Percentiles rank a stretch among this genome's conserved stretches.
Conservation (phyloP, 1,140 invertebrate genomes). For the Scaptodrosophila lebanonensis region DNA sequence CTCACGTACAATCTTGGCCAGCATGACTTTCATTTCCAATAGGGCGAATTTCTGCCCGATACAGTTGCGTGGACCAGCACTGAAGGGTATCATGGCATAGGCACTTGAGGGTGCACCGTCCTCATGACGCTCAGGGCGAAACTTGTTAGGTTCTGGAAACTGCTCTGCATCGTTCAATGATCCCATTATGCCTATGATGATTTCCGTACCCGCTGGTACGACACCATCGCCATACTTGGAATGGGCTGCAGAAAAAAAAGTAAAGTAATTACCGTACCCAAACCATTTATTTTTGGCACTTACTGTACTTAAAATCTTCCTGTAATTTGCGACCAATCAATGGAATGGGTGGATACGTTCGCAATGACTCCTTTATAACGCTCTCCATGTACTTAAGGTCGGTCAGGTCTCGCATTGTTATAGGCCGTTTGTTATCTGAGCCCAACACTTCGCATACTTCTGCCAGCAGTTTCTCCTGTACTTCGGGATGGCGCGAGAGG, state of each 20-base stretch:
- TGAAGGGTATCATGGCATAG: conserved; percentile 83
- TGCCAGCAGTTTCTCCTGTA: conserved; percentile 58
- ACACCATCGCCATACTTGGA: conserved; percentile 30
- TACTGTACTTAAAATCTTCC: conserved; percentile 79
- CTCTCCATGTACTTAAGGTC: conserved; percentile 84
- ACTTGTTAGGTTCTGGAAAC: conserved; percentile 65
- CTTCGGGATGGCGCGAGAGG: conserved; percentile 47
- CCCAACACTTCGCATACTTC: conserved; percentile 77
- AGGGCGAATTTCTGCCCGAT: conserved; percentile 79
- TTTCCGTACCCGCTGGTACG: conserved; percentile 53
- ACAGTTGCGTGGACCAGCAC: conserved; percentile 84
- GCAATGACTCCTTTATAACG: conserved; percentile 84
- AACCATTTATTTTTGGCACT: conserved; percentile 30
- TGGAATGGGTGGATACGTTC: conserved; percentile 82
- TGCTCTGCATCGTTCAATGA: conserved; percentile 34
- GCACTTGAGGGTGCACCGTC: conserved; percentile 69
- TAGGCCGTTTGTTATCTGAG: conserved; percentile 62
- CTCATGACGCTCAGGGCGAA: conserved; percentile 82
- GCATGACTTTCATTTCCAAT: conserved; percentile 67
- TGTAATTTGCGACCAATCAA: conserved; percentile 80
- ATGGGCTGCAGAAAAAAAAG: conserved; percentile 29
- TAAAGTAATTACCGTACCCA: not conserved
- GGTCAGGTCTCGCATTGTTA: conserved; percentile 78
- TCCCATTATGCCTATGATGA: conserved; percentile 51
- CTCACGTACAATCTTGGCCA: conserved; percentile 63